Conservation (phyloP, 2,888 invertebrate species). For the Tenthredo amoena region DNA sequence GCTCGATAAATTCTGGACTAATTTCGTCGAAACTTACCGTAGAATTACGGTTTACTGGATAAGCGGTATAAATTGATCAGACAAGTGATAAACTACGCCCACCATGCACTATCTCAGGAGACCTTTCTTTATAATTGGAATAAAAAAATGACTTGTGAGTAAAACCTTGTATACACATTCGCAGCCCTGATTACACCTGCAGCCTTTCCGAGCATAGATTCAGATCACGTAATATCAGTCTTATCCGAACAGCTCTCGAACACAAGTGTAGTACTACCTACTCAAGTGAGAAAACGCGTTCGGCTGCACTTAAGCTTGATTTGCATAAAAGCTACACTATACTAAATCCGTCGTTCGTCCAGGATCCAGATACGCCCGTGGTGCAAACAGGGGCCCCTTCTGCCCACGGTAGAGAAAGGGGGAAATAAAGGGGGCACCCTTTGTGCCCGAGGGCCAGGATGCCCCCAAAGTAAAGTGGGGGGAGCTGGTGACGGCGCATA, state of each 20-base stretch:
- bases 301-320: slow-evolving; percentile 6
- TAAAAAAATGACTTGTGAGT: neutral
- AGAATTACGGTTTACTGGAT: neutral
- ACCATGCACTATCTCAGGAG: neutral
- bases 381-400: neutral
- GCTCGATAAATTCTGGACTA: too few species aligned
- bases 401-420: neutral
- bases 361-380: slow-evolving; percentile 18
- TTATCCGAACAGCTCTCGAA: neutral
- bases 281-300: slow-evolving; percentile 9
- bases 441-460: slow-evolving; percentile 28
- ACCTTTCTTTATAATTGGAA: neutral
- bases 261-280: neutral
- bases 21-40: neutral
- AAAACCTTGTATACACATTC: neutral
- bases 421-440: slow-evolving; percentile 5
- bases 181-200: neutral
- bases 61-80: neutral
- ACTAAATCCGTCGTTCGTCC: neutral
- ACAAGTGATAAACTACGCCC: neutral
- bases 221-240: neutral
- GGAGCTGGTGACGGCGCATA: slow-evolving; percentile 14
- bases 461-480: slow-evolving; percentile 18
- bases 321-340: slow-evolving; percentile 10
- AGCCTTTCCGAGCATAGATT: neutral